phyloP scores from a whole-genome alignment of 2,888 invertebrate genomes.

The Athetis lepigone region DNA sequence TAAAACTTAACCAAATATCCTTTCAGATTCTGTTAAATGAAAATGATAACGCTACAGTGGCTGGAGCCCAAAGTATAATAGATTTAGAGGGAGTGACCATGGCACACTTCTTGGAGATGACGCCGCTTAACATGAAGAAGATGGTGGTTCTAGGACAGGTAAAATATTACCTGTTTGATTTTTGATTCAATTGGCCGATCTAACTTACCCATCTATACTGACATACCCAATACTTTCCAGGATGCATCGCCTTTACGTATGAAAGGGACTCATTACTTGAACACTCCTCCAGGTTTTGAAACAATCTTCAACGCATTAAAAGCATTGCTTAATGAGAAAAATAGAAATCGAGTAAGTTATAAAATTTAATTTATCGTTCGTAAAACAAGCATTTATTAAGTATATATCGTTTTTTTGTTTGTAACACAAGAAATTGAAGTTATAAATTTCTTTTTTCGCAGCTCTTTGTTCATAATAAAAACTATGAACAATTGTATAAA shows the following conservation, averaged over 20 bases:
- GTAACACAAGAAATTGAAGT: not conserved
- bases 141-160: constrained; percentile 80
- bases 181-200: too few species aligned
- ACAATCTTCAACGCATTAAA: constrained; percentile 88
- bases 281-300: constrained; percentile 90
- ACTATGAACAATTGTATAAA: constrained; percentile 90
- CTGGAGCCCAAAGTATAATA: constrained; percentile 82
- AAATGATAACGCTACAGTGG: constrained; percentile 86
- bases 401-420: too few species aligned
- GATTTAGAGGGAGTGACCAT: constrained; percentile 88
- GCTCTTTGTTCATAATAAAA: constrained; percentile 89
- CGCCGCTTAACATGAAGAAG: constrained; percentile 89
- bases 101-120: constrained; percentile 87
- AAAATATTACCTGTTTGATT: constrained; percentile 12
- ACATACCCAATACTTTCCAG: constrained; percentile 75
- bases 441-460: constrained; percentile 66
- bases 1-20: too few species aligned
- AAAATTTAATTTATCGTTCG: not conserved
- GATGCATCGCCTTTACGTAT: constrained; percentile 90
- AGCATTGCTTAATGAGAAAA: constrained; percentile 90
- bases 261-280: constrained; percentile 90
- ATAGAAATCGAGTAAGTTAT: constrained; percentile 87
- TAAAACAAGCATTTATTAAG: not conserved
- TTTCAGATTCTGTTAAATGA: constrained; percentile 84
- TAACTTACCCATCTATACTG: too few species aligned